Base-by-base conservation (phyloP, 2,888 invertebrate genomes). In the Leistus spinibarbis region DNA sequence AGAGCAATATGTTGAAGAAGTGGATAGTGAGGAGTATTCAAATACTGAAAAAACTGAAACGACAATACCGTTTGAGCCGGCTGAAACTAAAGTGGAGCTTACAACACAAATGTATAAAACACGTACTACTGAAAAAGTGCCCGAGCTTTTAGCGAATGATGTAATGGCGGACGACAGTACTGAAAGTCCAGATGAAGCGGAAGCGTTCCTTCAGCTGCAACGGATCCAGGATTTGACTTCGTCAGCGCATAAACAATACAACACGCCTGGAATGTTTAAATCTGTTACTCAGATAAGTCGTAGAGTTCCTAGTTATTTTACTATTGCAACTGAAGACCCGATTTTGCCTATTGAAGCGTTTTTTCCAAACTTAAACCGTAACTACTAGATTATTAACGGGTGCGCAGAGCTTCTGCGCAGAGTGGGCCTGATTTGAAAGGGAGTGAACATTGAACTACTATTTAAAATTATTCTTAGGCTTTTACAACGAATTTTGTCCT, bases 291-390 rank as follows among this genome's bases (percentile, higher is more conserved):
- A 88, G 0, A 87, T 87, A 70, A 91, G 90, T 79, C 88, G 92
- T 78, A 86, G 90, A 79, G 90, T 91, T 80, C 90, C 91, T 2
- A 90, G 88, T 80, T 91, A 92, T 80, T 92, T 93, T 79, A 92
- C 92, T 20, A 90, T 94, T 84, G 90, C 92, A 0, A 93, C 93
- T 0, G 93, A 94, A 78, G 93, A 94, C 82, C 93, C 94, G 0
- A 93, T 93, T 69, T 86, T 94, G 67, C 94, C 94, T 0, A 92
- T 94, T 77, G 93, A 94, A 84, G 93, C 93, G 0, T 93, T 94
- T 84, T 94, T 94, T 82, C 92, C 93, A 17, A 92, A 92, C 82
- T 83, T 93, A 65, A 89, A 91, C 79, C 90, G 89, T 83, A 90
- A 89, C 40, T 40, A 40, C 13, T 40, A 40, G 24, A 24, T 24